phyloP scores from a whole-genome alignment of 64 coral and sea anemone species.

The Porites australiensis region DNA sequence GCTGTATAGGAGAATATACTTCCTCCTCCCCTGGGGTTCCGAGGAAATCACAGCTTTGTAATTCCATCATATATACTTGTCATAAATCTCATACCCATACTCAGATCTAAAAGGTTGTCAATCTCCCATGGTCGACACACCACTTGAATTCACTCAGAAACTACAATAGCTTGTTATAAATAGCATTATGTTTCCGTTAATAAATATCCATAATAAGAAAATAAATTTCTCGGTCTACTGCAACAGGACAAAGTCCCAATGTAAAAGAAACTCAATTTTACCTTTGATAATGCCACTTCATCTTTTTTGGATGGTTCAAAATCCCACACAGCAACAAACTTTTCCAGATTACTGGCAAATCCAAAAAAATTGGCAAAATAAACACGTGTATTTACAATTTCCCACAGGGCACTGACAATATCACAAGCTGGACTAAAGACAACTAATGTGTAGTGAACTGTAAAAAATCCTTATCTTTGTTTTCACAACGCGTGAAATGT shows the following conservation, averaged over 20 bases:
- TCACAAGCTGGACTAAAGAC: not conserved
- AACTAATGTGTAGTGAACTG: too few relatives aligned
- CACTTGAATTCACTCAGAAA: not conserved
- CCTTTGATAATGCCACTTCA: constrained; percentile 58
- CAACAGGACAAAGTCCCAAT: not conserved
- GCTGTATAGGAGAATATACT: too few relatives aligned
- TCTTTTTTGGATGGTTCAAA: constrained; percentile 58
- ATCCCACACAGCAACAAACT: constrained; percentile 60
- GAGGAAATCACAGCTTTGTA: too few relatives aligned
- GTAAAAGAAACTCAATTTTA: not conserved
- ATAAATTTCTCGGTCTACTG: not conserved
- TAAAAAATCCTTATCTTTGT: too few relatives aligned
- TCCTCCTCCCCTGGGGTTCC: too few relatives aligned
- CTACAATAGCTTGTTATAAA: too few relatives aligned
- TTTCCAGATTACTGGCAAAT: constrained; percentile 41
- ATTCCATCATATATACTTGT: too few relatives aligned
- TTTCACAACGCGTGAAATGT: too few relatives aligned
- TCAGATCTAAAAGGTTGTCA: not conserved
- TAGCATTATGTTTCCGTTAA: too few relatives aligned
- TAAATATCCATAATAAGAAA: too few relatives aligned
- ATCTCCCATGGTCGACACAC: not conserved
- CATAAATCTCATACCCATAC: too few relatives aligned
- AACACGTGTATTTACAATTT: too few relatives aligned
- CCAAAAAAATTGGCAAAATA: not conserved
- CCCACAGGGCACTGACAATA: not conserved